Evolutionary conservation across 1,140 invertebrate species (phyloP), one percentile per base, ranked within the genome.

Genomic region (Drosophila nebulosa): DNA sequence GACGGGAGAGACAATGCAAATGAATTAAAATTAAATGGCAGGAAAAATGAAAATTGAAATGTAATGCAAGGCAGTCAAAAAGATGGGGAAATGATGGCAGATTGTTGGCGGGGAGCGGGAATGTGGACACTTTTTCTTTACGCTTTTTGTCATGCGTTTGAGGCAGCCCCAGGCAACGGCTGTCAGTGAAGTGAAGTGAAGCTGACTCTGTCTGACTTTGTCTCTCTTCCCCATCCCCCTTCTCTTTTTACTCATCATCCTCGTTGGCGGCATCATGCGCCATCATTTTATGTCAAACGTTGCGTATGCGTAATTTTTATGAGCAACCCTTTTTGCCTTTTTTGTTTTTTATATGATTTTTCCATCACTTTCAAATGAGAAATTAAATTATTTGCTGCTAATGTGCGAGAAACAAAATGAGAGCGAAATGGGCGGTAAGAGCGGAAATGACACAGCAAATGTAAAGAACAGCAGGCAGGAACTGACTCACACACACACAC

Each of bases 371-470:
- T 64, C 79, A 86, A 85, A 85, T 88, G 83, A 74, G 81, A 85
- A 85, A 85, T 85, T 85, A 78, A 85, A 85, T 85, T 85, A 85
- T 85, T 81, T 85, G 81, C 81, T 85, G 81, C 81, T 85, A 85
- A 85, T 85, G 81, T 81, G 65, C 73, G 67, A 62, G 52, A 22
- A 24, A 14, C 16, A 16, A 5, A 39, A 14, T 5, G 14, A 9
- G 39, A 9, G 5, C 3, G 39, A 42, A 2, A 21, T n/a, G 4
- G 22, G 14, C 9, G n/a, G 30, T 14, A 18, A 21, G 26, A 35
- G 24, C 81, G 81, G 81, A 85, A 86, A 86, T 86, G 81, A 86
- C 80, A 86, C 83, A 81, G 81, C 81, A 86, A 69, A 86, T 81
- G 56, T 52, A 64, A 81, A 74, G 74, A 70, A 70, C 77, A 74